A percentile compares a stretch with the other conserved stretches of the same genome.
Conservation (phyloP, 2,797 vertebrate species). For the Pelodytes ibericus region DNA sequence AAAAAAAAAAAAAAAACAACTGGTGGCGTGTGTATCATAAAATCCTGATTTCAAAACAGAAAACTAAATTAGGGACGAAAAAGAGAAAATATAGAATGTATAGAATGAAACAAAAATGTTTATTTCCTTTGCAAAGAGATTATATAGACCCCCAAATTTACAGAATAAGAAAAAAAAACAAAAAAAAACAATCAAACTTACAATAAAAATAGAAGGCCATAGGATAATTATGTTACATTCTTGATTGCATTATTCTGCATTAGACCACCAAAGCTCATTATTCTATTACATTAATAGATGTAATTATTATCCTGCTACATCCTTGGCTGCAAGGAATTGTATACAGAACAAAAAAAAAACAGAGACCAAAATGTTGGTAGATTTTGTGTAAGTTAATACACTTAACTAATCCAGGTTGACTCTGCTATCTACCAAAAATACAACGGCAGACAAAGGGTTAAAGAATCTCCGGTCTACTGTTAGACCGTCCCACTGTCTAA, state of each 20-base stretch:
- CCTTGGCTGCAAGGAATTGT: too few relatives aligned
- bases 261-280: too few relatives aligned
- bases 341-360: too few relatives aligned
- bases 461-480: neutral
- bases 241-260: too few relatives aligned
- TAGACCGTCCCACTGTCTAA: neutral
- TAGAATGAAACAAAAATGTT: neutral
- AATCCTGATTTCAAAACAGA: neutral
- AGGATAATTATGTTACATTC: neutral
- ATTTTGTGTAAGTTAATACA: too few relatives aligned
- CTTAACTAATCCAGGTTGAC: too few relatives aligned
- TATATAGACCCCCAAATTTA: neutral
- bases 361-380: too few relatives aligned
- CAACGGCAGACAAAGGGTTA: neutral
- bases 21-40: neutral
- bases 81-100: neutral
- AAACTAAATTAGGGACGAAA: neutral
- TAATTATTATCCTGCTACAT: too few relatives aligned
- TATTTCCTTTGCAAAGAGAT: neutral
- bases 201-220: neutral
- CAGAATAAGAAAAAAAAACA: neutral
- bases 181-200: neutral
- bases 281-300: too few relatives aligned
- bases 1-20: too few relatives aligned
- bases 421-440: too few relatives aligned